These are phyloP conservation scores for Pilophorus perplexus DNA, from an alignment of 2,888 invertebrate genomes.

Conservation along the genomic window DNA sequence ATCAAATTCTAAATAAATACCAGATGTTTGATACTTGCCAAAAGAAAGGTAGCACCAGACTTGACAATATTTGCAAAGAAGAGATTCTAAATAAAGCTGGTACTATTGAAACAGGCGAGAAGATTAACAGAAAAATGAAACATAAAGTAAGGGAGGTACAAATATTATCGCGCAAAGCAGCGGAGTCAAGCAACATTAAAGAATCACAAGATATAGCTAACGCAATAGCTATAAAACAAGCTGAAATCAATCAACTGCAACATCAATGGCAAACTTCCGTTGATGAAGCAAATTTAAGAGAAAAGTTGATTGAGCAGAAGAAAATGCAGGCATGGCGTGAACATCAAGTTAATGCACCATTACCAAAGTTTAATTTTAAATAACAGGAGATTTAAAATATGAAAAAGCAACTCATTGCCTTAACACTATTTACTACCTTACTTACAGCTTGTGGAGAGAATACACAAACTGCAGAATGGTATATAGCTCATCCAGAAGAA, in stretches of 20 bases:
- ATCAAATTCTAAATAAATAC: neutral
- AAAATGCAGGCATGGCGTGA: neutral
- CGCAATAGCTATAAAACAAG: neutral
- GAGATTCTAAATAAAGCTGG: neutral
- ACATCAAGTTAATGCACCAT: neutral
- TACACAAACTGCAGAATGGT: too few relatives aligned
- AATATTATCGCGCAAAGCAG: neutral
- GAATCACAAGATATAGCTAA: neutral
- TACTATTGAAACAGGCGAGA: neutral
- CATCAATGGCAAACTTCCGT: neutral
- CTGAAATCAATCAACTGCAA: neutral
- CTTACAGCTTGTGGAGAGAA: too few relatives aligned
- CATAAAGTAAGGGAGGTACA: neutral
- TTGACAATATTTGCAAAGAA: neutral
- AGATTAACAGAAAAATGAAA: neutral
- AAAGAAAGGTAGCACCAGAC: neutral
- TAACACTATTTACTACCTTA: too few relatives aligned
- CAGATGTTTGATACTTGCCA: neutral
- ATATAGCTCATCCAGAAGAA: too few relatives aligned
- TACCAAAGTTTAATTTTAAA: neutral
- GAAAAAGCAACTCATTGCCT: too few relatives aligned
- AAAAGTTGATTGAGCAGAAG: neutral
- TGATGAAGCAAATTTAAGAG: neutral
- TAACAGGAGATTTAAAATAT: neutral
- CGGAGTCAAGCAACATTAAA: neutral